A percentile compares a stretch with the other conserved stretches of the same genome.
These are phyloP conservation scores for Mythimna ferrago DNA, from an alignment of 2,888 invertebrate species.

Conservation along the genomic window DNA sequence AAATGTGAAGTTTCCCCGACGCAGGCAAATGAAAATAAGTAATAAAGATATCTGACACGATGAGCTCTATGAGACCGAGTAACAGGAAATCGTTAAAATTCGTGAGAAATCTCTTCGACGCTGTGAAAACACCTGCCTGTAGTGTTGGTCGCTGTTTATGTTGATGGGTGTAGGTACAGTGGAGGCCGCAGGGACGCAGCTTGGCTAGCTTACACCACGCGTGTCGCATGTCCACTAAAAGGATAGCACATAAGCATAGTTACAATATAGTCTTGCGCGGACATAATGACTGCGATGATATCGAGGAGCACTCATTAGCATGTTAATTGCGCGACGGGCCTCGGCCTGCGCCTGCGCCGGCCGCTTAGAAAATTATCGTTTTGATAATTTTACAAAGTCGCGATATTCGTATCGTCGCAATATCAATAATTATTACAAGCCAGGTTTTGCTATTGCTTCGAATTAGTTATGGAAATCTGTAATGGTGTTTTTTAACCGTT, in stretches of 20 bases:
- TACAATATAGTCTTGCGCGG: conserved; percentile 84
- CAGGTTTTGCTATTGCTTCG: conserved; percentile 12
- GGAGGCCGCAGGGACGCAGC: conserved; percentile 10
- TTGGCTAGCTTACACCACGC: conserved; percentile 56
- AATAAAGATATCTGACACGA: conserved; percentile 85
- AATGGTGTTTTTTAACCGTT: conserved; percentile 14
- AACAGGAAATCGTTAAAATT: conserved; percentile 90
- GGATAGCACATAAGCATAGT: conserved; percentile 78
- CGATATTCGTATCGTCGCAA: conserved; percentile 33
- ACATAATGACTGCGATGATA: conserved; percentile 89
- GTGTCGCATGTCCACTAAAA: conserved; percentile 76
- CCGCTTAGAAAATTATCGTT: conserved; percentile 72
- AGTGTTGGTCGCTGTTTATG: conserved; percentile 55
- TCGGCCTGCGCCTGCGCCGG: conserved; percentile 66
- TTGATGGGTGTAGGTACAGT: conserved; percentile 45
- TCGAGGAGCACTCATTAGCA: conserved; percentile 88
- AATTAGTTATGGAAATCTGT: conserved; percentile 36
- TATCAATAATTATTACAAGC: conserved; percentile 44
- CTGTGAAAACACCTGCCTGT: conserved; percentile 70
- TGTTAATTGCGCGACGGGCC: conserved; percentile 87
- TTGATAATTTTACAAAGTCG: conserved; percentile 67
- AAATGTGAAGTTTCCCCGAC: conserved; percentile 79
- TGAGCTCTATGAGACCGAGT: conserved; percentile 80
- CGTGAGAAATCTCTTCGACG: conserved; percentile 83
- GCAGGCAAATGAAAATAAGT: conserved; percentile 82